These are phyloP conservation scores for Leucoptera coffeella DNA, from an alignment of 2,888 invertebrate species.

Conservation along the genomic window DNA sequence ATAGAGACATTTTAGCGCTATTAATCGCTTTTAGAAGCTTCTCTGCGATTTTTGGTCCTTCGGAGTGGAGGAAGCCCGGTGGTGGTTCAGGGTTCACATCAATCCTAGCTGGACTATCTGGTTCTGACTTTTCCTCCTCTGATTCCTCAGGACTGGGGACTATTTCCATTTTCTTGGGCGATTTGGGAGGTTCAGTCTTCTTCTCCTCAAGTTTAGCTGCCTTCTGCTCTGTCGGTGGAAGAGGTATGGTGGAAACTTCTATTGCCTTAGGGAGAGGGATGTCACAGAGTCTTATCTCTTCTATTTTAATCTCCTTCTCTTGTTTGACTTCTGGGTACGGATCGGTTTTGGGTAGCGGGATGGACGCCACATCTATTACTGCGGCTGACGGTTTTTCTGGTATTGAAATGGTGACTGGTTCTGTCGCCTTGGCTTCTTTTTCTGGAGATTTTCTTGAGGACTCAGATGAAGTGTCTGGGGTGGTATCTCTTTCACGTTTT, in stretches of 20 bases:
- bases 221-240: neutral
- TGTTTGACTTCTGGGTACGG: neutral
- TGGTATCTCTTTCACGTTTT: conserved; percentile 7
- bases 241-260: neutral
- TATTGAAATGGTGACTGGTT: no score
- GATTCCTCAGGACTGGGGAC: conserved; percentile 37
- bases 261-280: neutral
- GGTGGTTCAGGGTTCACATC: conserved; percentile 46
- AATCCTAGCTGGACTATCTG: conserved; percentile 39
- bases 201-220: conserved; percentile 18
- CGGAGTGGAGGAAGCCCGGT: conserved; percentile 38
- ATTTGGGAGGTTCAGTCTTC: conserved; percentile 13
- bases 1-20: conserved; percentile 50
- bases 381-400: no score
- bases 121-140: conserved; percentile 44
- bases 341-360: no score
- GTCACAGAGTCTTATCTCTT: neutral
- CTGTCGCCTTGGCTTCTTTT: conserved; percentile 14
- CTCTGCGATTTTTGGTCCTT: conserved; percentile 57
- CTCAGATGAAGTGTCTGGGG: no score
- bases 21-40: conserved; percentile 56
- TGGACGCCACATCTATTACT: no score
- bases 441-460: conserved; percentile 13
- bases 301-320: neutral
- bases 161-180: conserved; percentile 10